phyloP scores from a whole-genome alignment of 2,888 invertebrate genomes.

The Diplolepis rosae region DNA sequence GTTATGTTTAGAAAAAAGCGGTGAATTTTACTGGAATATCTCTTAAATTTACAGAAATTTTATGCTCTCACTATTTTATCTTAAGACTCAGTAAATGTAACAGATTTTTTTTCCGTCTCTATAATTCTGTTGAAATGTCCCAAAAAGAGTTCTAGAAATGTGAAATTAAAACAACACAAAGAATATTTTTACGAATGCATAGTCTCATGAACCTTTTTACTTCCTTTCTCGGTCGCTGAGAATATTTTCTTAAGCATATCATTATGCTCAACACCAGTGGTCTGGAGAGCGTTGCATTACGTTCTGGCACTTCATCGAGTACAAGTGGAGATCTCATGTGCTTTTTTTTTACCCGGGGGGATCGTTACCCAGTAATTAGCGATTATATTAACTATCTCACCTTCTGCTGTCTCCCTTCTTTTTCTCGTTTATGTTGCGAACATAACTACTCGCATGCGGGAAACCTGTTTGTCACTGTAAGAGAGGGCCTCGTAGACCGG shows the following conservation, averaged over 20 bases:
- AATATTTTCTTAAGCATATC: slow-evolving; percentile 23
- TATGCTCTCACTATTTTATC: too few relatives aligned
- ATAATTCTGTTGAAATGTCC: neutral
- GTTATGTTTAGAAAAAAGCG: too few relatives aligned
- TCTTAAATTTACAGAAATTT: too few relatives aligned
- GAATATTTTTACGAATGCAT: neutral
- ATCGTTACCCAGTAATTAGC: slow-evolving; percentile 19
- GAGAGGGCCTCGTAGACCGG: slow-evolving; percentile 29
- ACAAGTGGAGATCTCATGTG: slow-evolving; percentile 8
- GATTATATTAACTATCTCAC: slow-evolving; percentile 31
- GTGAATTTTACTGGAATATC: too few relatives aligned
- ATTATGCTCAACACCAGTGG: slow-evolving; percentile 6
- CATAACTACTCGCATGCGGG: slow-evolving; percentile 34
- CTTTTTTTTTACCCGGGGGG: slow-evolving; percentile 1
- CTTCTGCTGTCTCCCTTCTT: neutral
- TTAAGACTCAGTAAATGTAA: too few relatives aligned
- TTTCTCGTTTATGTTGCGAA: neutral
- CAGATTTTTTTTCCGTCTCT: too few relatives aligned
- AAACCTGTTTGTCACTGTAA: slow-evolving; percentile 38
- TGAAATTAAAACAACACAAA: neutral
- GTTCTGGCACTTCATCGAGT: slow-evolving; percentile 5
- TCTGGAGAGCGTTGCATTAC: neutral
- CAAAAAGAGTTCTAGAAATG: neutral
- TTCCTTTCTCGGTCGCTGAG: slow-evolving; percentile 15
- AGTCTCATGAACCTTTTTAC: slow-evolving; percentile 5